Evolutionary conservation across 2,888 invertebrate genomes (phyloP).

Genomic region (Rhingia campestris): DNA sequence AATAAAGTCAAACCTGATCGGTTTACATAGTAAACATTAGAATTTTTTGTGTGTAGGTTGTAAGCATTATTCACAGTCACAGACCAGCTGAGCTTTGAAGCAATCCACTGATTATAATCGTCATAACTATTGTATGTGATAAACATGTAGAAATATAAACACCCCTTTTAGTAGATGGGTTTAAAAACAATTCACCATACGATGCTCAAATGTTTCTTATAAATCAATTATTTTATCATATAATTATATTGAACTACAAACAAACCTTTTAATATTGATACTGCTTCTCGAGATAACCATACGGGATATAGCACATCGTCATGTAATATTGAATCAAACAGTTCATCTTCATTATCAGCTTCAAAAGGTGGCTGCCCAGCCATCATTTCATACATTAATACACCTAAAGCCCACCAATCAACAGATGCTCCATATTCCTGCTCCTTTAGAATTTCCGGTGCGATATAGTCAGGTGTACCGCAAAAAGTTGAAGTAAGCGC

Average conservation of each 20-base stretch:
- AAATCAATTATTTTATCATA: neutral
- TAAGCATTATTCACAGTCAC: no score
- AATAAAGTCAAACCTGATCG: no score
- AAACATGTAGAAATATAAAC: no score
- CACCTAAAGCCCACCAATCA: constrained; percentile 99
- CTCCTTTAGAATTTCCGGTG: constrained; percentile 98
- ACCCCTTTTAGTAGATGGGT: no score
- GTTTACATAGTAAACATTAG: no score
- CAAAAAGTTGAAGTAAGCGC: constrained; percentile 98
- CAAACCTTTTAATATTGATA: constrained; percentile 91
- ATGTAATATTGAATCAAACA: constrained; percentile 98
- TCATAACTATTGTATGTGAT: no score
- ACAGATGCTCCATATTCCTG: constrained; percentile 94
- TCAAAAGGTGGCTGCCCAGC: constrained; percentile 99
- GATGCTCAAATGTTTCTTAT: no score
- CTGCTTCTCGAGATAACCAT: constrained; percentile 96
- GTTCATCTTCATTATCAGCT: constrained; percentile 99
- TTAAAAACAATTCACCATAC: no score
- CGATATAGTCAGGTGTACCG: constrained; percentile 99
- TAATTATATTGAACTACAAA: neutral
- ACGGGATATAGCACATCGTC: constrained; percentile 99
- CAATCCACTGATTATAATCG: no score
- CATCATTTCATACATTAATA: constrained; percentile 99
- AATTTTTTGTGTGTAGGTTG: no score
- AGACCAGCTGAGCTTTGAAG: no score